These are phyloP conservation scores for Anagyrus pseudococci DNA, from an alignment of 2,888 invertebrate species.

Conservation along the genomic window DNA sequence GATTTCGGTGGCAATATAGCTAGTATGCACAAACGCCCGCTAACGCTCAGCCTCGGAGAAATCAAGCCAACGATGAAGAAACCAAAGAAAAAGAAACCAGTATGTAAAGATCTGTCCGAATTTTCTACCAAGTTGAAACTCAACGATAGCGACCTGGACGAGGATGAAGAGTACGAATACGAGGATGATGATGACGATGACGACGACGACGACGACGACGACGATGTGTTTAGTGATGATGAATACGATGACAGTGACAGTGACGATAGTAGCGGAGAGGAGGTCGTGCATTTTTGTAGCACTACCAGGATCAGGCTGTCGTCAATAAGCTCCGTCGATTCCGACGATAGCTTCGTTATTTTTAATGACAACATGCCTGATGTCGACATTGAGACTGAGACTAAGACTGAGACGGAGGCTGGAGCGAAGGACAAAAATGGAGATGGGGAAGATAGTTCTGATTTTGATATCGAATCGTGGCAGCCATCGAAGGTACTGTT, in stretches of 20 bases:
- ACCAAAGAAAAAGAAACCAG: constrained; percentile 11
- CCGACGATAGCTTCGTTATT: constrained; percentile 54
- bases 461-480: background rate
- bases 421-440: constrained; percentile 29
- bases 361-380: constrained; percentile 43
- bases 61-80: constrained; percentile 37
- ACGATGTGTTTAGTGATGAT: no score
- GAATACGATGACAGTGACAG: constrained; percentile 11
- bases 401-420: constrained; percentile 15
- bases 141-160: constrained; percentile 3
- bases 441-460: background rate
- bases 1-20: constrained; percentile 5
- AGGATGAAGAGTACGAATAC: constrained; percentile 2
- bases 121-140: background rate
- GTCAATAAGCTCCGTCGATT: constrained; percentile 54
- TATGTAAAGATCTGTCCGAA: background rate
- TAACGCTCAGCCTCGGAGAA: constrained; percentile 41
- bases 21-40: background rate
- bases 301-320: constrained; percentile 40
- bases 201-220: background rate
- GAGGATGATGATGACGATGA: constrained; percentile 1
- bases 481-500: constrained; percentile 6
- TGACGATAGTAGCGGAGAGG: constrained; percentile 17
- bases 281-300: constrained; percentile 4
- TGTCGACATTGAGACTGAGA: constrained; percentile 4